Evolutionary conservation across 2,888 invertebrate genomes (phyloP), one percentile per base, ranked within the genome.

Genomic region (Cynaeus angustus): DNA sequence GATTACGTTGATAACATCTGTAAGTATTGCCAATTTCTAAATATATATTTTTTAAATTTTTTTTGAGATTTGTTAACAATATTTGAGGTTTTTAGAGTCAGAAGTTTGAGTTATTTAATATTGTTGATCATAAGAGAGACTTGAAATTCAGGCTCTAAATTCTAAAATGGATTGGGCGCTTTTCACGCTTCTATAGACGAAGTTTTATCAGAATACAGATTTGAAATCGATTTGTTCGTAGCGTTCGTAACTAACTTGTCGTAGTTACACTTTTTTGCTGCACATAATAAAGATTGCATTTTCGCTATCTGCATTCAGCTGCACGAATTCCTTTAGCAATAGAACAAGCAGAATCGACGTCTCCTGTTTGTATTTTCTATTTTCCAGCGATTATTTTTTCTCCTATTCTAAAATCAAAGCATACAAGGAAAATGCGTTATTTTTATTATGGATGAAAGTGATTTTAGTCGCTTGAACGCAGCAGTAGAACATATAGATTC

Each of bases 401-500:
- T 21, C 8, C 21, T n/a, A 26, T 13, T 26, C 0, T n/a, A n/a
- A n/a, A n/a, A n/a, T 21, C 9, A 30, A 43, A 45, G 16, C 33
- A 16, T 16, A 50, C 50, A 50, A 9, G 28, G 12, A 50, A 50
- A 50, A 50, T 50, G 50, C 50, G 50, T 50, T 46, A 46, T 21
- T 61, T 46, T 50, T 38, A 16, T 56, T 56, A 13, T 21, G 21
- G 55, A 56, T 56, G 41, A 56, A 56, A 43, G 46, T 46, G 59
- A 45, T 10, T 45, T 45, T 59, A 28, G 1, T n/a, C 10, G 21
- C 56, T 37, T 37, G 38, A 14, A 9, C 43, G 6, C 43, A 13
- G 10, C 14, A 13, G 43, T 43, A 43, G 14, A 13, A 46, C 46
- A 46, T 46, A 2, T 6, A 16, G 46, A 46, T 21, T 21, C n/a